These are phyloP conservation scores for Pediacus dermestoides DNA, from an alignment of 2,888 invertebrate species.

Conservation along the genomic window DNA sequence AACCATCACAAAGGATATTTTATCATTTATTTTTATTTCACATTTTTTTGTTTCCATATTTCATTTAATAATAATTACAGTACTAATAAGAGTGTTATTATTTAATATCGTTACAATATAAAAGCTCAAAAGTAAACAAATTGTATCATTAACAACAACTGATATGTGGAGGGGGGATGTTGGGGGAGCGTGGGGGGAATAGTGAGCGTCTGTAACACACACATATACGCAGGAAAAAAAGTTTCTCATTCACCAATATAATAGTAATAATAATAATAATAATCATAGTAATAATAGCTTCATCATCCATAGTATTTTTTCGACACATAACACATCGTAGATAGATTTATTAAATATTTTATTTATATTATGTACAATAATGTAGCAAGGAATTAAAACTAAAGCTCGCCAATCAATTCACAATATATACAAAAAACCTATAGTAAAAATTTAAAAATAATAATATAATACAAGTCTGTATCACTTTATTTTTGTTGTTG, in stretches of 20 bases:
- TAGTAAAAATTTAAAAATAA: slow-evolving; percentile 6
- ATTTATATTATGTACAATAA: slow-evolving; percentile 45
- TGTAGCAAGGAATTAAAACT: slow-evolving; percentile 33
- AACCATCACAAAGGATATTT: no score
- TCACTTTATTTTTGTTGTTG: slow-evolving; percentile 23
- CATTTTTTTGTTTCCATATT: no score
- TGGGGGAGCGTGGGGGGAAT: not conserved
- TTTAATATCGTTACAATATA: no score
- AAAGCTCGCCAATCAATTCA: slow-evolving; percentile 42
- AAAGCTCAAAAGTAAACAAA: slow-evolving; percentile 21
- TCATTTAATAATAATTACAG: slow-evolving; percentile 23
- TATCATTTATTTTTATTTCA: no score
- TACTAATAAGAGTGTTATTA: slow-evolving; percentile 17
- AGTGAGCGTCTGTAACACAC: not conserved
- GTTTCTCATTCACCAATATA: slow-evolving; percentile 47
- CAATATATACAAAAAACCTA: slow-evolving; percentile 33
- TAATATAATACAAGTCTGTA: slow-evolving; percentile 30
- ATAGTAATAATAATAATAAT: no score
- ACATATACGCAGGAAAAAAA: slow-evolving; percentile 31
- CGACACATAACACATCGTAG: slow-evolving; percentile 31
- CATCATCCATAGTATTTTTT: no score
- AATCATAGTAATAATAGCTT: no score
- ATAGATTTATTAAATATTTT: slow-evolving; percentile 40
- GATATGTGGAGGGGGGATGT: slow-evolving; percentile 12
- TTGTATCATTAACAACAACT: no score